Conservation (phyloP, 2,113 vertebrate species). For the Picathartes gymnocephalus region DNA sequence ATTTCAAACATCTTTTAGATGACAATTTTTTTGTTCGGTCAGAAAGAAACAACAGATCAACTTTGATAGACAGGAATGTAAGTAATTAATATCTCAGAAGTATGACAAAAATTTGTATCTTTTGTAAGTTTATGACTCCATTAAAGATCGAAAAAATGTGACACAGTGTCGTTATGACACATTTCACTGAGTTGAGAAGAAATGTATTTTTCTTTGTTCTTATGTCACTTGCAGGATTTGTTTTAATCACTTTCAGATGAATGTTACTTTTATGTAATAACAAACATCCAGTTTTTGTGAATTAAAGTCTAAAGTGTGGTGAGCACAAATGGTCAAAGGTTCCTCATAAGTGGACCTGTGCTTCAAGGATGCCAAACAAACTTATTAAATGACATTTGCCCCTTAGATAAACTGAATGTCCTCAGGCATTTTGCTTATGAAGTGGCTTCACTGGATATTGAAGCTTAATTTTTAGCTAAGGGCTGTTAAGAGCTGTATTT, state of each 20-base stretch:
- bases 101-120: background rate
- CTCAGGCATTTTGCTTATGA: background rate
- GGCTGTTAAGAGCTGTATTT: background rate
- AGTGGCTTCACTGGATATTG: background rate
- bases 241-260: background rate
- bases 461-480: background rate
- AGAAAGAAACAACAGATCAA: background rate
- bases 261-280: background rate
- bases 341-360: background rate
- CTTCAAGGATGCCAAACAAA: background rate
- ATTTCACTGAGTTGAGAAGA: background rate
- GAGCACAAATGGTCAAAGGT: background rate
- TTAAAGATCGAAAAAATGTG: background rate
- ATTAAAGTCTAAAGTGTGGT: background rate
- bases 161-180: background rate
- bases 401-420: background rate
- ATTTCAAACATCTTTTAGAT: background rate
- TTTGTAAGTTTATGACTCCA: background rate
- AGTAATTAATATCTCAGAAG: background rate
- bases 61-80: background rate
- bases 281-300: background rate
- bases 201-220: background rate
- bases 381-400: background rate
- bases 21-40: background rate
- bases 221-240: background rate